Conservation (phyloP, 2,113 vertebrate species). For the Chrysemys picta region DNA sequence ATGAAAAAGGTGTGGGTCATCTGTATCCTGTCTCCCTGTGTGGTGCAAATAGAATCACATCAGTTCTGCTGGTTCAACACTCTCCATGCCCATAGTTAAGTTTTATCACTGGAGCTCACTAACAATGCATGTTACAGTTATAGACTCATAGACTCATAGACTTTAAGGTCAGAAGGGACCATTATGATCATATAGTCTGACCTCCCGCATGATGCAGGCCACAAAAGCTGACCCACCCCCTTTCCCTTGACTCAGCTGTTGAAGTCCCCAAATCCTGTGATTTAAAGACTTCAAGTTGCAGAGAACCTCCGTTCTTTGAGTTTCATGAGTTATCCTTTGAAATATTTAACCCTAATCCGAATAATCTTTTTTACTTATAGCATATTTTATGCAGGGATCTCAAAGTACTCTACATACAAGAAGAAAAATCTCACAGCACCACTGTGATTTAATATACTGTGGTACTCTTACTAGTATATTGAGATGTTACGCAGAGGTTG, state of each 20-base stretch:
- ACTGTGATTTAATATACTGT: neutral
- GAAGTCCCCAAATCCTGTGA: too few species aligned
- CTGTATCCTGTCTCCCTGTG: neutral
- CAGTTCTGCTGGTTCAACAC: neutral
- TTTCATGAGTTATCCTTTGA: neutral
- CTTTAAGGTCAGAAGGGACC: too few species aligned
- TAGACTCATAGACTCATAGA: neutral
- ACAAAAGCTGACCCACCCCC: too few species aligned
- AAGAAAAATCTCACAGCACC: neutral
- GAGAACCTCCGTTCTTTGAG: neutral
- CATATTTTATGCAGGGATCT: neutral
- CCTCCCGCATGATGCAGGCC: too few species aligned
- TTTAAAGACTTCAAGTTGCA: too few species aligned
- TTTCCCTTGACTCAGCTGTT: too few species aligned
- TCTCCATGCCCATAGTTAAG: neutral
- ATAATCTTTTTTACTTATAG: neutral
- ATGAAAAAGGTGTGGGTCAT: neutral
- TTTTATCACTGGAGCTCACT: neutral
- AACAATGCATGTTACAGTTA: neutral
- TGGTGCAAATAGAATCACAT: neutral
- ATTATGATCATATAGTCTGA: too few species aligned
- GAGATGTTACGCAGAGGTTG: neutral
- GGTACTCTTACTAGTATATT: neutral
- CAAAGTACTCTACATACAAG: neutral
- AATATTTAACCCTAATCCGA: neutral